Evolutionary conservation across 2,113 vertebrate genomes (phyloP), one percentile per base, ranked within the genome.

Genomic region (Nycticebus coucang): DNA sequence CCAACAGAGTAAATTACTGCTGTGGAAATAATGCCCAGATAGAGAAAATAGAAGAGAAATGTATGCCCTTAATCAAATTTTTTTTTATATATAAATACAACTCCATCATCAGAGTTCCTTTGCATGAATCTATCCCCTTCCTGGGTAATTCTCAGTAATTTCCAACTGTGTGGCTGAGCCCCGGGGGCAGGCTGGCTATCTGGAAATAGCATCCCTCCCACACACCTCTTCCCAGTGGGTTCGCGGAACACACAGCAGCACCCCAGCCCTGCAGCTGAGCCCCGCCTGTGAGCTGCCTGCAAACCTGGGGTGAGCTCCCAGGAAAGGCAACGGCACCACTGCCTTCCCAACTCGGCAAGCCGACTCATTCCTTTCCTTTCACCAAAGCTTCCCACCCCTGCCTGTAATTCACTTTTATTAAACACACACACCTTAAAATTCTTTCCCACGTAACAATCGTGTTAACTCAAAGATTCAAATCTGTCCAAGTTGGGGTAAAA

Each of bases 1-100:
- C 98, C 94, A 97, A 60, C 0, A 3, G 50, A 93, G 91, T 98
- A 97, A 98, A 98, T 98, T 98, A 97, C 26, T 45, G 60, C 89
- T 94, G 72, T 96, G 95, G 97, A 98, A 98, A 98, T 98, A 98
- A 98, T 57, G 96, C 68, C 94, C 86, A 95, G 96, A 98, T 96
- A 98, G 72, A 97, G 91, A 87, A 97, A 98, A 98, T 97, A 98
- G 98, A 98, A 91, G 68, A 88, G 80, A 91, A 98, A 98, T 98
- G 97, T 98, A 98, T 33, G 2, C 79, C 74, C 62, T 79, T 96
- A 97, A 98, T 98, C 85, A 95, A 97, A 41, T 97, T 96, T 82
- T 35, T 75, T 96, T 97, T 97, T 97, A 78, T 57, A 90, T 17
- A 66, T 50, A 92, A 84, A 91, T 4, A 89, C 95, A 96, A 97